These are phyloP conservation scores for Hyaena hyaena DNA, from an alignment of 2,113 vertebrate species.

Conservation along the genomic window DNA sequence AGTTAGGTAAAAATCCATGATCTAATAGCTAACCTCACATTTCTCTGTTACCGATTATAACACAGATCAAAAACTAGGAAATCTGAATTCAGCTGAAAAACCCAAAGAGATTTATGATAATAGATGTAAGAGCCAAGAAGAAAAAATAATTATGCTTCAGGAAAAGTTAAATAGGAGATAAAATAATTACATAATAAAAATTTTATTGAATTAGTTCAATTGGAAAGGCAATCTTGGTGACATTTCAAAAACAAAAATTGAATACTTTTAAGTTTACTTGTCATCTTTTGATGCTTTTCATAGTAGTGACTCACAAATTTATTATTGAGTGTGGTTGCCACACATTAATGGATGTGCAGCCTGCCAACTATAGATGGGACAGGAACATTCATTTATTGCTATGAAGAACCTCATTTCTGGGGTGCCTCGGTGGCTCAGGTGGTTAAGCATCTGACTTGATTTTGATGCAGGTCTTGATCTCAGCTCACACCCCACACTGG, in stretches of 20 bases:
- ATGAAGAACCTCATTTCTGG: constrained; percentile 33
- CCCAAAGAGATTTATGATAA: background rate
- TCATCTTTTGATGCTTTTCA: background rate
- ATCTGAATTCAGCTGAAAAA: background rate
- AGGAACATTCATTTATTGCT: constrained; percentile 32
- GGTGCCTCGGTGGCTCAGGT: no score
- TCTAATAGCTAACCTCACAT: background rate
- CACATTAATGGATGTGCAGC: background rate
- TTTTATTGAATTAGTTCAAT: constrained; percentile 24
- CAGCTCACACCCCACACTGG: no score
- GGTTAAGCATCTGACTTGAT: no score
- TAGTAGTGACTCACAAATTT: background rate
- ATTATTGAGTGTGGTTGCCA: background rate
- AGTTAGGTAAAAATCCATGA: background rate
- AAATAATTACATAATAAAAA: background rate
- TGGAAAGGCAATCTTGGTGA: background rate
- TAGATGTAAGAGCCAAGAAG: background rate
- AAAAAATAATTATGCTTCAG: background rate
- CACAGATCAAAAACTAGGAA: background rate
- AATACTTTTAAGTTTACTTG: background rate
- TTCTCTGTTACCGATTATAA: background rate
- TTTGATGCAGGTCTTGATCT: no score
- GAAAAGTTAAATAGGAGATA: background rate
- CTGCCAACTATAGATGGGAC: background rate
- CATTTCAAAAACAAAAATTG: background rate